Evolutionary conservation across 1,140 invertebrate species (phyloP).

Genomic region (Microvelia longipes): DNA sequence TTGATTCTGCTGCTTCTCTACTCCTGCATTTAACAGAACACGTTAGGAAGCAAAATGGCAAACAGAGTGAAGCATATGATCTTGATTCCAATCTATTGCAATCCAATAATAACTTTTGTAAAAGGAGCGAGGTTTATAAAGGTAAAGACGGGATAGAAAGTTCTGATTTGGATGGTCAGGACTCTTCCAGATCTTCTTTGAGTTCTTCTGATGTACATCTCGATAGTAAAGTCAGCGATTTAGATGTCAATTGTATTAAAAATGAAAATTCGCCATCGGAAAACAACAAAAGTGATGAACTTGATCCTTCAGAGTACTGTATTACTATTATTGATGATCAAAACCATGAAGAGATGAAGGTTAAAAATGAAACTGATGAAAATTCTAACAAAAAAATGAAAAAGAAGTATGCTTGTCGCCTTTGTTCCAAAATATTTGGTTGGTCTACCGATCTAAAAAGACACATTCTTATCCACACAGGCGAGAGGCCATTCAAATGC

Average conservation of each 20-base stretch:
- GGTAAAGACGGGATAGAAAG: neutral
- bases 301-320: conserved; percentile 26
- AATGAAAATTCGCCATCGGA: conserved; percentile 24
- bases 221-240: conserved; percentile 6
- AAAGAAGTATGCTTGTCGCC: conserved; percentile 25
- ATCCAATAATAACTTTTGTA: neutral
- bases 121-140: neutral
- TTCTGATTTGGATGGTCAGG: neutral
- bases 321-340: conserved; percentile 22
- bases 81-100: neutral
- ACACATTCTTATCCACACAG: conserved; percentile 57
- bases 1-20: conserved; percentile 24
- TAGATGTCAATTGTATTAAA: neutral
- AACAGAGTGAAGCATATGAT: conserved; percentile 10
- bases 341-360: conserved; percentile 3
- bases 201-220: neutral
- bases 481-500: conserved; percentile 61
- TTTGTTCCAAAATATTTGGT: conserved; percentile 27
- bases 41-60: conserved; percentile 11
- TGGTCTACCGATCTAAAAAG: conserved; percentile 33
- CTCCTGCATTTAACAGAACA: conserved; percentile 27
- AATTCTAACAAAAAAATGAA: conserved; percentile 8
- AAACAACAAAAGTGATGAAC: conserved; percentile 22
- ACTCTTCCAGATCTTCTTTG: neutral
- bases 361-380: conserved; percentile 12